Base-by-base conservation (phyloP, 2,888 invertebrate genomes). In the Dolomedes plantarius region DNA sequence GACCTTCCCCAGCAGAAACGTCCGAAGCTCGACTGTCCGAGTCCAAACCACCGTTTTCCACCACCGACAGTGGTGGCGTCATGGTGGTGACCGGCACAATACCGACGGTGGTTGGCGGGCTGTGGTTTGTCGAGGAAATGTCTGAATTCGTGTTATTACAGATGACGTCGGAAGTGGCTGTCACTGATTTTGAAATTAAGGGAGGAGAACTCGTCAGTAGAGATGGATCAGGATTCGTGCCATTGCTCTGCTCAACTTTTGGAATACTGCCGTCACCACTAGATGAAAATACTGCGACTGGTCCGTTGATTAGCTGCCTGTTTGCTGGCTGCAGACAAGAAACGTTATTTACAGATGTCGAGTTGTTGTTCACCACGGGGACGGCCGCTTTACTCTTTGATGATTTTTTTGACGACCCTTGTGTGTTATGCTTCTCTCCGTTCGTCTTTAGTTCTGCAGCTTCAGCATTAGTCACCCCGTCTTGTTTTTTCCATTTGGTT, bases 401-500 rank as follows among this genome's bases (percentile, higher is more conserved):
- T 3, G 69, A 31, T 29, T 85, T 85, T 29, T 78, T 78, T 1
- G 69, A 36, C n/a, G 80, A 16, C 19, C 31, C 65, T 31, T 75
- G 80, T 6, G 65, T 29, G 1, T 31, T 56, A 23, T 75, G 78
- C 65, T 85, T 86, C 46, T 86, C 88, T 2, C 81, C 74, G 19
- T 41, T 78, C 11, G 77, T 64, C 31, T 86, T 85, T 13, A 88
- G 94, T 90, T 96, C 97, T 0, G 96, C 95, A 1, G 95, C 96
- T 91, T 97, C 97, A 23, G 96, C 95, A 91, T 96, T 96, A 87
- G 95, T 94, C 78, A 97, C 95, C 92, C 97, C 97, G 92, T 97
- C 97, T 91, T 97, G 97, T 91, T 97, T 97, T 93, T 97, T 98
- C 95, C 95, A 95, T 90, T 95, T 95, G 28, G 95, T 95, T 80